phyloP scores from a whole-genome alignment of 2,113 vertebrate genomes.

The Pollachius pollachius region DNA sequence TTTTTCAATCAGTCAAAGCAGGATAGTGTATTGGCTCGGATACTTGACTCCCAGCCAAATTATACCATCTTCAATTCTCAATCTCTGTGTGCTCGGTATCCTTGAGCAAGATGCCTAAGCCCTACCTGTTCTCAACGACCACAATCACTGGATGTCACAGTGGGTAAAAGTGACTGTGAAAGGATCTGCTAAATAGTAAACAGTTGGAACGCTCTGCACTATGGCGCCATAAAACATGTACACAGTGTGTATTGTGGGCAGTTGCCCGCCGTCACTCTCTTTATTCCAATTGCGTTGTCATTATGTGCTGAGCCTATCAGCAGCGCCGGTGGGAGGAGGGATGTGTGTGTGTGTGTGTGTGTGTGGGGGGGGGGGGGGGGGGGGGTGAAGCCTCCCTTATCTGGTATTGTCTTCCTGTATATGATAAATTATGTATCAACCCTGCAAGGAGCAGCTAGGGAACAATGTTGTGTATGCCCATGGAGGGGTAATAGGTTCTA shows the following conservation, averaged over 20 bases:
- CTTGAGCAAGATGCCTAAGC: no score
- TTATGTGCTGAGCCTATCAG: background rate
- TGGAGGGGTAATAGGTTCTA: background rate
- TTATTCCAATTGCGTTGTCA: background rate
- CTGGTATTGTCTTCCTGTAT: conserved; percentile 29
- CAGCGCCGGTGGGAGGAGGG: conserved; percentile 10
- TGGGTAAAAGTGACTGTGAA: no score
- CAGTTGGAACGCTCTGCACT: background rate
- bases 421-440: conserved; percentile 32
- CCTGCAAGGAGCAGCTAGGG: conserved; percentile 6
- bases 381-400: conserved; percentile 8
- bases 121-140: no score
- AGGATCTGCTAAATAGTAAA: no score
- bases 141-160: no score
- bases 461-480: no score
- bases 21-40: no score
- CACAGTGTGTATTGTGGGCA: background rate
- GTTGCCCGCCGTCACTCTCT: background rate
- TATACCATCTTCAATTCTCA: no score
- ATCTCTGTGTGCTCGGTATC: no score
- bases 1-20: no score
- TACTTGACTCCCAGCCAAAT: no score
- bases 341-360: background rate
- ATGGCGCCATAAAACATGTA: background rate
- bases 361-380: conserved; percentile 3